A percentile compares a stretch with the other conserved stretches of the same genome.
Conservation (phyloP, 2,797 vertebrate species). For the Urocyon cinereoargenteus region DNA sequence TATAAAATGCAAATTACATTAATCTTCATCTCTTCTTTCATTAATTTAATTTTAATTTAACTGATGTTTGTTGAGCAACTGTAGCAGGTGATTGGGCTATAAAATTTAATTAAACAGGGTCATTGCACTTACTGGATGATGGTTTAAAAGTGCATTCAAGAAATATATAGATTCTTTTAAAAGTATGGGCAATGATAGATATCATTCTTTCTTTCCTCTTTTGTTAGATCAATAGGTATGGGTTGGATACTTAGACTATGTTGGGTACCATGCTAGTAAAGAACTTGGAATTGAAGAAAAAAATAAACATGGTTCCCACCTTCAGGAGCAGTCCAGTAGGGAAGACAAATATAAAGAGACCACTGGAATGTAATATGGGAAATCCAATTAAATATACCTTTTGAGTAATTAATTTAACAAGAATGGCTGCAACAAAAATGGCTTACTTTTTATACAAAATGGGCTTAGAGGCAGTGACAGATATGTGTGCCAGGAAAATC, state of each 20-base stretch:
- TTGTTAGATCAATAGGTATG: neutral
- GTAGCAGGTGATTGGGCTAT: neutral
- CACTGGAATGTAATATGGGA: neutral
- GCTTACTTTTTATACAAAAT: neutral
- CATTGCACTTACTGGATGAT: neutral
- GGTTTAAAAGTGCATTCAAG: neutral
- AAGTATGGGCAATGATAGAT: neutral
- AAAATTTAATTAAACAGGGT: neutral
- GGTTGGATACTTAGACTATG: neutral
- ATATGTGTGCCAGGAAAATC: neutral
- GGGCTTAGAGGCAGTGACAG: neutral
- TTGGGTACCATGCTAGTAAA: neutral
- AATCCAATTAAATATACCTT: neutral
- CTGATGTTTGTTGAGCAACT: neutral
- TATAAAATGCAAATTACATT: conserved; percentile 12
- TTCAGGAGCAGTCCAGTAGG: neutral
- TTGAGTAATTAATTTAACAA: neutral
- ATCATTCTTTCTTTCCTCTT: neutral
- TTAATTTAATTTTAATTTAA: conserved; percentile 17
- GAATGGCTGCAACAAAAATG: neutral
- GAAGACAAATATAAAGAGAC: neutral
- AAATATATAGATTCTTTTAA: neutral
- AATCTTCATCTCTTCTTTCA: neutral
- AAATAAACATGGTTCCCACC: neutral
- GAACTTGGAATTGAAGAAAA: neutral